These are phyloP conservation scores for Nesidiocoris tenuis DNA, from an alignment of 2,888 invertebrate genomes.

Conservation along the genomic window DNA sequence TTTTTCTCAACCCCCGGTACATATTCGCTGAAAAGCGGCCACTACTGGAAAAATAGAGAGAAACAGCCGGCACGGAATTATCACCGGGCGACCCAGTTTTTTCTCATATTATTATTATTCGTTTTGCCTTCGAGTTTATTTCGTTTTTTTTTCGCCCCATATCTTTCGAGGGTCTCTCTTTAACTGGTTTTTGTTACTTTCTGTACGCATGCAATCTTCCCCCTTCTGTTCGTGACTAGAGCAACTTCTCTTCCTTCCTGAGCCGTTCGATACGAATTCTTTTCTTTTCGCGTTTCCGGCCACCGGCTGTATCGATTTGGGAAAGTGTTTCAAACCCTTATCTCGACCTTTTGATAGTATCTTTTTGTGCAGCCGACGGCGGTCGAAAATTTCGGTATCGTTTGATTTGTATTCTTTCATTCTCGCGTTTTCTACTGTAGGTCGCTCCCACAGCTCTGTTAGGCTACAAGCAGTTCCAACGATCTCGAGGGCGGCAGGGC, in stretches of 20 bases:
- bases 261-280: not conserved
- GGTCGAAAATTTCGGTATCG: too few relatives aligned
- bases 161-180: not conserved
- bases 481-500: too few relatives aligned
- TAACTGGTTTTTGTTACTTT: not conserved
- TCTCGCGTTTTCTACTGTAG: too few relatives aligned
- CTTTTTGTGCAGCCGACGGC: too few relatives aligned
- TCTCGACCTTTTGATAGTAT: too few relatives aligned
- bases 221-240: not conserved
- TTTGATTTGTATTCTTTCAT: too few relatives aligned
- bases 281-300: not conserved
- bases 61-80: not conserved
- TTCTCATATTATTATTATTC: not conserved
- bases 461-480: too few relatives aligned
- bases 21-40: not conserved
- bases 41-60: not conserved
- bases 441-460: too few relatives aligned
- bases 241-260: not conserved
- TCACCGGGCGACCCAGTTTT: not conserved
- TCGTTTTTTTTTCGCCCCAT: not conserved
- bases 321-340: not conserved
- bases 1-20: not conserved
- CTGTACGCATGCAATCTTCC: not conserved
- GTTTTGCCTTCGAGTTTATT: not conserved
- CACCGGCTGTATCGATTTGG: not conserved